These are phyloP conservation scores for Temnothorax rugatulus DNA, from an alignment of 2,888 invertebrate genomes.

Conservation along the genomic window DNA sequence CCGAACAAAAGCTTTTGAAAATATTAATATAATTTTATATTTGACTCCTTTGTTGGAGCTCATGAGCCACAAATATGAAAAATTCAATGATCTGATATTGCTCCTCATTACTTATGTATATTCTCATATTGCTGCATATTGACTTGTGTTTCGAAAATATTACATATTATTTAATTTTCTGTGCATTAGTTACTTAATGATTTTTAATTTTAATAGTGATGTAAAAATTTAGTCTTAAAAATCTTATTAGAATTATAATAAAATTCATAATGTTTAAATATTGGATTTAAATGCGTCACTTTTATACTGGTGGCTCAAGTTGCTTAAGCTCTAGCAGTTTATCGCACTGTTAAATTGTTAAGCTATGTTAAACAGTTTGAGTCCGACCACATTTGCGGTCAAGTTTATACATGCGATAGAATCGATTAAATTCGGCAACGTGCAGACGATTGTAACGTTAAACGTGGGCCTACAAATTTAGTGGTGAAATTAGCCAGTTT, in stretches of 20 bases:
- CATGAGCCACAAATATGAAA: neutral
- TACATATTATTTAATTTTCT: neutral
- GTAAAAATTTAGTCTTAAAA: neutral
- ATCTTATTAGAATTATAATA: neutral
- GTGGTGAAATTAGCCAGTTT: constrained; percentile 7
- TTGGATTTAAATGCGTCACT: neutral
- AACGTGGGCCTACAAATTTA: constrained; percentile 5
- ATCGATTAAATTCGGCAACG: neutral
- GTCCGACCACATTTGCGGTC: neutral
- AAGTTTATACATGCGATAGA: neutral
- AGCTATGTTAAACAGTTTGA: constrained; percentile 1
- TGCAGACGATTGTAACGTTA: constrained; percentile 4
- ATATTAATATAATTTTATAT: constrained; percentile 27
- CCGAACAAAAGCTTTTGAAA: constrained; percentile 11
- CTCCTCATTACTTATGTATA: neutral
- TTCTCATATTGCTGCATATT: neutral
- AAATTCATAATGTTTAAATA: neutral
- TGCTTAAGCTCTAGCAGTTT: neutral
- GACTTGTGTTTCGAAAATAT: constrained; percentile 4
- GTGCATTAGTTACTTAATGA: neutral
- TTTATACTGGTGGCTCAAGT: too few species aligned
- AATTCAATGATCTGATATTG: neutral
- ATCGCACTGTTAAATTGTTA: neutral
- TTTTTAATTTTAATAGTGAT: neutral
- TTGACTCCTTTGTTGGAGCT: neutral